phyloP scores from a whole-genome alignment of 2,113 vertebrate genomes.

The Phyllopteryx taeniolatus region DNA sequence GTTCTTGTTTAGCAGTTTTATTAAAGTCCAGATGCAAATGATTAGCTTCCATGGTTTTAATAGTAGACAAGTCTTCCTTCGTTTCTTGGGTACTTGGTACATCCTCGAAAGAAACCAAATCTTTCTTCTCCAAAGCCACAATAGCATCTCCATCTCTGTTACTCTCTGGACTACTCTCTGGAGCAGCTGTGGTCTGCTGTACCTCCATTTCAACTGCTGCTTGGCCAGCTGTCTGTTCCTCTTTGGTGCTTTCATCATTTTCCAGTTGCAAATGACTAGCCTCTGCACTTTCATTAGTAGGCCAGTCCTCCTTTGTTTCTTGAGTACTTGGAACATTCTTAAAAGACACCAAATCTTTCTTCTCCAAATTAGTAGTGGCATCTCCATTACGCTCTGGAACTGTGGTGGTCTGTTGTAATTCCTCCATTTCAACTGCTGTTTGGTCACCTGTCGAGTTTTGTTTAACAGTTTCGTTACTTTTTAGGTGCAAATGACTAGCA shows the following conservation, averaged over 20 bases:
- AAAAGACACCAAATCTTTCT: not conserved
- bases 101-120: not conserved
- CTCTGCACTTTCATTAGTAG: conserved; percentile 7
- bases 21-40: not conserved
- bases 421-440: conserved; percentile 35
- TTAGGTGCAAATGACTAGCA: not conserved
- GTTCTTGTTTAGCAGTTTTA: not conserved
- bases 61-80: not conserved
- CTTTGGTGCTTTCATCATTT: not conserved
- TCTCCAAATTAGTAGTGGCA: not conserved
- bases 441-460: conserved; percentile 14
- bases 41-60: not conserved
- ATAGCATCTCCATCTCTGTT: not conserved
- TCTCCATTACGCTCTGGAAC: conserved; percentile 2
- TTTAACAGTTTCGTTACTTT: not conserved
- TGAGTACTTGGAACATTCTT: conserved; percentile 6
- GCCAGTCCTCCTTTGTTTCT: conserved; percentile 10
- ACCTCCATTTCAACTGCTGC: not conserved
- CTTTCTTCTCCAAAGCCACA: not conserved
- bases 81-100: not conserved
- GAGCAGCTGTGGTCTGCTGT: not conserved
- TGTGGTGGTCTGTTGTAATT: not conserved
- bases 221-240: not conserved
- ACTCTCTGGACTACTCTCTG: not conserved
- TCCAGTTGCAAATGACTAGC: not conserved